Evolutionary conservation across 2,888 invertebrate genomes (phyloP), one percentile per base, ranked within the genome.

Genomic region (Pardosa pseudoannulata): DNA sequence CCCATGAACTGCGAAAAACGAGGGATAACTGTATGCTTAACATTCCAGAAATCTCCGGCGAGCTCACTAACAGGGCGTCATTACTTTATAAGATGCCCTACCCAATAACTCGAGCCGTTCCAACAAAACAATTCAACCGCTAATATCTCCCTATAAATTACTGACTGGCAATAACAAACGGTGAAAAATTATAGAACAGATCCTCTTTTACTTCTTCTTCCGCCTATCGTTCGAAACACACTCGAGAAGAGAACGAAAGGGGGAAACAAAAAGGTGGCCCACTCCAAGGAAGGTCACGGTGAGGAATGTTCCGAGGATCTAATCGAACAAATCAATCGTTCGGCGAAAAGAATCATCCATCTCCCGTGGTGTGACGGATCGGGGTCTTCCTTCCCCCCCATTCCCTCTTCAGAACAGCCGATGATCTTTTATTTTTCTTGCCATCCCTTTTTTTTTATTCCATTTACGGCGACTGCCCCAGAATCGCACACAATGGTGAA

Each of bases 301-400:
- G 16, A 46, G 16, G n/a, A 46, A 9, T 46, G 46, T 46, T 46
- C 46, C n/a, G 2, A 2, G 46, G 46, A 46, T 46, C n/a, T 46
- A 31, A 73, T 67, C 80, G 73, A 80, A 65, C 36, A 29, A 65
- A 80, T 80, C 80, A 80, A 80, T 80, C 67, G 80, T 28, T 73
- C 46, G 23, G 36, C 36, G 50, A 31, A 72, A 65, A 67, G 73
- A 67, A 73, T 67, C 80, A 80, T 80, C 80, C 70, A 73, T 80
- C 67, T 73, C 46, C 11, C 13, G 31, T 46, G 41, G 9, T 11
- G 79, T 72, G 79, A 79, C 79, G 41, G 62, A 80, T 73, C 32
- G 67, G 67, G 73, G 65, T 46, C 73, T 11, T 46, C 16, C 16
- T 46, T 73, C 73, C 67, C 50, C 73, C 36, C 46, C n/a, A n/a